Evolutionary conservation across 2,888 invertebrate genomes (phyloP).

Genomic region (Frankliniella intonsa): DNA sequence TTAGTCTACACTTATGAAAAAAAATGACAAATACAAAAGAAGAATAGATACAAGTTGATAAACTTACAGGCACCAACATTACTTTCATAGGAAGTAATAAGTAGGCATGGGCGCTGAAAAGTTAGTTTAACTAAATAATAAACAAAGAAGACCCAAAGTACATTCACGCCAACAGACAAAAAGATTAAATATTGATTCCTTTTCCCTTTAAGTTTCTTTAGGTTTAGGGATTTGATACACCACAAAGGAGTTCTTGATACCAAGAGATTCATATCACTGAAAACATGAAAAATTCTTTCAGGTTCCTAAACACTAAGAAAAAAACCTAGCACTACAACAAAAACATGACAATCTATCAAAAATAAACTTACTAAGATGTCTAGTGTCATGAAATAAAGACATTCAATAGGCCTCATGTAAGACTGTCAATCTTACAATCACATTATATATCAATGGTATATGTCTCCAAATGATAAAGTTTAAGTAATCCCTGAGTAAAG

Average conservation of each 20-base stretch:
- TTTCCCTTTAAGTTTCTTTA: no score
- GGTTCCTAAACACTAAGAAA: not conserved
- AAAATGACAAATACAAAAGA: no score
- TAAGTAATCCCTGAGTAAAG: constrained; percentile 11
- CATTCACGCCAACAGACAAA: no score
- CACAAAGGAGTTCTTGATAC: not conserved
- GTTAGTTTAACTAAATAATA: no score
- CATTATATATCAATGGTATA: not conserved
- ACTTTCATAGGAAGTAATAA: no score
- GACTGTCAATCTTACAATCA: not conserved
- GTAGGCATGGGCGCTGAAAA: no score
- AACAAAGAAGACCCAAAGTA: no score
- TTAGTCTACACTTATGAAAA: no score
- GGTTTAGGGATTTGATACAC: no score
- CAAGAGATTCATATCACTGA: not conserved
- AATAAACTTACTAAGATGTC: constrained; percentile 4
- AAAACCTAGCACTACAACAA: not conserved
- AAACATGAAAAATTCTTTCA: not conserved
- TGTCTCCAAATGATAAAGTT: not conserved
- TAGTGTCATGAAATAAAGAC: not conserved
- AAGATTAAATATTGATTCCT: no score
- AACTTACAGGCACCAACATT: no score
- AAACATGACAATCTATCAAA: not conserved
- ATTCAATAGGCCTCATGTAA: not conserved
- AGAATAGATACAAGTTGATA: no score